phyloP scores from a whole-genome alignment of 2,888 invertebrate genomes.

The Eumerus sabulonum region DNA sequence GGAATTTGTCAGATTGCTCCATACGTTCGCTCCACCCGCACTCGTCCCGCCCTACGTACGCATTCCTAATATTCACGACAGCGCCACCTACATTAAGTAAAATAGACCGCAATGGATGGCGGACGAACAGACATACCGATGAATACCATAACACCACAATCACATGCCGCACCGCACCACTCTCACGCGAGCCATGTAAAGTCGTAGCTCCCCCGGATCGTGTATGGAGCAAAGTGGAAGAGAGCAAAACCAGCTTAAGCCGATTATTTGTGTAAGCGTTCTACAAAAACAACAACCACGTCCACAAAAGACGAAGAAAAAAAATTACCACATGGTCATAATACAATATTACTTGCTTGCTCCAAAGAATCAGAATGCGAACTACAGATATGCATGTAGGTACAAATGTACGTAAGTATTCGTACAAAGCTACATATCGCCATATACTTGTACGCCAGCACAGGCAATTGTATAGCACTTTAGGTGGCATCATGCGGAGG shows the following conservation, averaged over 20 bases:
- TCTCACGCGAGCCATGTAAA: constrained; percentile 11
- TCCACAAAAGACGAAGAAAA: constrained; percentile 2
- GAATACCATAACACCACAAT: constrained; percentile 11
- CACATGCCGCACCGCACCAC: background rate
- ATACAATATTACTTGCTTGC: background rate
- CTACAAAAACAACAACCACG: constrained; percentile 18
- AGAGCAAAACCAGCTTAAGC: constrained; percentile 56
- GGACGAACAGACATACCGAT: background rate
- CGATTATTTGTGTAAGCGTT: constrained; percentile 42
- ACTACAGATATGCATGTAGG: constrained; percentile 18
- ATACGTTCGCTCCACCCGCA: background rate
- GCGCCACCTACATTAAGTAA: constrained; percentile 50
- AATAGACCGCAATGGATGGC: background rate
- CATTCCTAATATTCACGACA: constrained; percentile 59
- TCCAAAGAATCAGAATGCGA: constrained; percentile 52
- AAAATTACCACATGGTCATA: background rate
- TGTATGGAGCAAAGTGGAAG: constrained; percentile 36
- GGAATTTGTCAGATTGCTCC: constrained; percentile 41
- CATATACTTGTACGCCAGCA: background rate
- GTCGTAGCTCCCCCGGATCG: constrained; percentile 31
- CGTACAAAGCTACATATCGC: background rate
- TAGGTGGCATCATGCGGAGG: constrained; percentile 15
- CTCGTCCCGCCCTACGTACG: constrained; percentile 32
- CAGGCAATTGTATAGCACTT: no score
- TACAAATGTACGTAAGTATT: constrained; percentile 20